phyloP scores from a whole-genome alignment of 2,888 invertebrate genomes.

The Dyspetes luteomarginatus region DNA sequence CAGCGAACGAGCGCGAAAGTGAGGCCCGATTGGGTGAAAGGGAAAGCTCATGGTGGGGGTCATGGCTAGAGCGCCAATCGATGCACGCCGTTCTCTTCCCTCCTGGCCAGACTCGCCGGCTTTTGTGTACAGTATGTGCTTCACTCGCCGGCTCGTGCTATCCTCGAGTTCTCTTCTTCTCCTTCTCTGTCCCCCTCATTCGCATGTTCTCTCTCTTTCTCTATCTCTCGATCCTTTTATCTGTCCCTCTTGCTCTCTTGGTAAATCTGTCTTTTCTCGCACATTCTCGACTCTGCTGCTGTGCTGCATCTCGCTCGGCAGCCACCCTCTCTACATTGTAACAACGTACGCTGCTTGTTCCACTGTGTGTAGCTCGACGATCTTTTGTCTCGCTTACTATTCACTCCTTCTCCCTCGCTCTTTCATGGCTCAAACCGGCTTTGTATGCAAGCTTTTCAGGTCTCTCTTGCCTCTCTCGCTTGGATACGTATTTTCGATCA shows the following conservation, averaged over 20 bases:
- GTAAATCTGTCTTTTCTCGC: too few species aligned
- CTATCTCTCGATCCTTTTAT: conserved; percentile 32
- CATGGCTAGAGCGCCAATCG: conserved; percentile 83
- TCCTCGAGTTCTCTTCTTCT: conserved; percentile 59
- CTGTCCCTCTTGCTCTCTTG: conserved; percentile 21
- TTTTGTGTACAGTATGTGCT: conserved; percentile 59
- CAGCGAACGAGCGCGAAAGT: conserved; percentile 82
- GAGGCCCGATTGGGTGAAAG: conserved; percentile 83
- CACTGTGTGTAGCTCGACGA: conserved; percentile 19
- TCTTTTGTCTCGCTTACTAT: conserved; percentile 18
- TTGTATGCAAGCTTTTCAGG: neutral
- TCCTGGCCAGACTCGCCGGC: conserved; percentile 65
- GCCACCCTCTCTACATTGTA: conserved; percentile 50
- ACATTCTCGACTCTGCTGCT: conserved; percentile 17
- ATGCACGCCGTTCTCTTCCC: conserved; percentile 79
- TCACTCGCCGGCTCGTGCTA: conserved; percentile 59
- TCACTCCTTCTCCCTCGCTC: neutral
- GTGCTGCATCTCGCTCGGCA: conserved; percentile 54
- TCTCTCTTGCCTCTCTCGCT: neutral
- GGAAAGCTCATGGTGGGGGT: conserved; percentile 83
- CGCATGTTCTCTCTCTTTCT: conserved; percentile 52
- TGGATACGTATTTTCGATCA: conserved; percentile 27
- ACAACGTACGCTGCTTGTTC: conserved; percentile 48
- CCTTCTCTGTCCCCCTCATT: conserved; percentile 66
- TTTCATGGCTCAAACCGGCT: neutral